These are phyloP conservation scores for Rostratula benghalensis DNA, from an alignment of 2,113 vertebrate genomes.

Conservation along the genomic window DNA sequence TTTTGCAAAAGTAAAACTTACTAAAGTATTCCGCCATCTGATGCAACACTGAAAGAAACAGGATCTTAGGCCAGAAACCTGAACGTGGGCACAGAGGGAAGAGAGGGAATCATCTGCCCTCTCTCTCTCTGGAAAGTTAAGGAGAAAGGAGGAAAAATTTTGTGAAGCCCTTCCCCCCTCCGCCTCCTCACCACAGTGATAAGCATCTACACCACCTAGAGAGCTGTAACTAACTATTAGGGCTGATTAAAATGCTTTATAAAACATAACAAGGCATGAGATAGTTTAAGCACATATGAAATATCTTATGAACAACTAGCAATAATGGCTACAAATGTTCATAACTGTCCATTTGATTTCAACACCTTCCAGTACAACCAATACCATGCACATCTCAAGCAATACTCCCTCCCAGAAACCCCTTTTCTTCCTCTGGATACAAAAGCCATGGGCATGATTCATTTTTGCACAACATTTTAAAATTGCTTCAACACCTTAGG, in stretches of 20 bases:
- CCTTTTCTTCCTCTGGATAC: not conserved
- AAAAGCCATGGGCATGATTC: not conserved
- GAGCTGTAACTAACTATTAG: slow-evolving; percentile 39
- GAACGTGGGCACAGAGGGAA: not conserved
- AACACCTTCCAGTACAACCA: slow-evolving; percentile 4
- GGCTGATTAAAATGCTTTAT: slow-evolving; percentile 20
- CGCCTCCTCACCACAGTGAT: not conserved
- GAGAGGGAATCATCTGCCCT: not conserved
- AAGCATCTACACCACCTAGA: slow-evolving; percentile 42
- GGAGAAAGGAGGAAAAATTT: slow-evolving; percentile 63
- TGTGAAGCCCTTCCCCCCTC: not conserved
- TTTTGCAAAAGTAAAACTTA: no score
- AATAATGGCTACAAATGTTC: not conserved
- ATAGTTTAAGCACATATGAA: slow-evolving; percentile 27
- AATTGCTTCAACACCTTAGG: not conserved
- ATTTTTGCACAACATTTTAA: not conserved
- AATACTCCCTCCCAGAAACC: not conserved
- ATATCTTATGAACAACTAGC: not conserved
- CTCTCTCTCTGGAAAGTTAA: not conserved
- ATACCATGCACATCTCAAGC: not conserved
- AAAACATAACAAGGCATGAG: slow-evolving; percentile 14
- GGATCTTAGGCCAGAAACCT: not conserved
- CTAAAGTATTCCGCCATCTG: not conserved
- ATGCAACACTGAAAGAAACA: not conserved
- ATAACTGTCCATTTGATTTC: slow-evolving; percentile 22